phyloP scores from a whole-genome alignment of 1,140 invertebrate species.

The Monochamus saltuarius region DNA sequence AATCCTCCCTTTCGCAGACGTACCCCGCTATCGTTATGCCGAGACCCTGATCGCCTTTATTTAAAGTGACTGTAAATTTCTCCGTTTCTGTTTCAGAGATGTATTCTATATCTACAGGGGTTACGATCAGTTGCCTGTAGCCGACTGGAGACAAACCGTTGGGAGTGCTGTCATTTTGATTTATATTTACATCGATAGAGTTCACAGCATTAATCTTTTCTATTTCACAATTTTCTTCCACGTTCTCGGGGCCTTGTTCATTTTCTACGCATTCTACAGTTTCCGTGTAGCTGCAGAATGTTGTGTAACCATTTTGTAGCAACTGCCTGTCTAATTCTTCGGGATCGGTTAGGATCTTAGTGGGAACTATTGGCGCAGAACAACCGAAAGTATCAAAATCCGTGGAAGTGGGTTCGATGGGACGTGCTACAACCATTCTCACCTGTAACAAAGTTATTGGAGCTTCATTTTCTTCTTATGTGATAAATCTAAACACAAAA shows the following conservation, averaged over 20 bases:
- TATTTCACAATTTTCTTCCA: slow-evolving; percentile 1
- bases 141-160: slow-evolving; percentile 20
- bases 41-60: slow-evolving; percentile 67
- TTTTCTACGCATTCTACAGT: slow-evolving; percentile 5
- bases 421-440: slow-evolving; percentile 85
- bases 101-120: slow-evolving; percentile 45
- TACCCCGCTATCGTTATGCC: slow-evolving; percentile 63
- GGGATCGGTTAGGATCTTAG: slow-evolving; percentile 77
- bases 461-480: not conserved
- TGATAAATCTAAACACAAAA: not conserved
- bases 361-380: slow-evolving; percentile 76
- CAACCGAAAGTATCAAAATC: slow-evolving; percentile 62
- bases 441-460: slow-evolving; percentile 54
- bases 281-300: slow-evolving; percentile 25
- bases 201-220: slow-evolving; percentile 7
- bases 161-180: slow-evolving; percentile 6
- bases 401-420: slow-evolving; percentile 71
- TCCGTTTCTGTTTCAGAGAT: slow-evolving; percentile 52
- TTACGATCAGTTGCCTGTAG: slow-evolving; percentile 32
- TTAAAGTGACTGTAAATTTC: slow-evolving; percentile 61
- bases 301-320: slow-evolving; percentile 65
- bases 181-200: not conserved
- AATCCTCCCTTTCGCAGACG: slow-evolving; percentile 77
- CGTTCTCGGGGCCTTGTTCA: not conserved
- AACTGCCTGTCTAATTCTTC: slow-evolving; percentile 79